Evolutionary conservation across 35 echinoderm and acorn worm species (phyloP).

Genomic region (Eucidaris tribuloides): DNA sequence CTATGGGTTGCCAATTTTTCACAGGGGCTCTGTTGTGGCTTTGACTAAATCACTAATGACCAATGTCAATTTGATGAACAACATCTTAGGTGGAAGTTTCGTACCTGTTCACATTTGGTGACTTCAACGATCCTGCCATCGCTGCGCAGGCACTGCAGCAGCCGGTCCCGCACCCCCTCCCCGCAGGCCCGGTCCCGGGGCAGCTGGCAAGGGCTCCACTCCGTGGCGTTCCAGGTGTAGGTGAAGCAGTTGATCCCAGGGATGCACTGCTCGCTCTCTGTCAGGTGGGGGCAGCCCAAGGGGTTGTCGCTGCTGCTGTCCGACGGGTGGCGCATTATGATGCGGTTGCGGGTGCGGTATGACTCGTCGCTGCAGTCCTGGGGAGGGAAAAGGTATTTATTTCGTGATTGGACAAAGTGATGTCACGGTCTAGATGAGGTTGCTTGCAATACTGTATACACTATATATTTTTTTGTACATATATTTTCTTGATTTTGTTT

Average conservation of each 20-base stretch:
- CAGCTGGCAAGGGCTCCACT: conserved; percentile 71
- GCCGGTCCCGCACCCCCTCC: conserved; percentile 32
- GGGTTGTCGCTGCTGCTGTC: background rate
- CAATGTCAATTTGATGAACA: no score
- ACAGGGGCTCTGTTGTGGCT: no score
- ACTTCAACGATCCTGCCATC: conserved; percentile 48
- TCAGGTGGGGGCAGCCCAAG: conserved; percentile 21
- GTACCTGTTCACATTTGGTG: conserved; percentile 74
- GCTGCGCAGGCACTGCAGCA: conserved; percentile 50
- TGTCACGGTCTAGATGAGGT: no score
- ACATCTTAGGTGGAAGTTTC: background rate
- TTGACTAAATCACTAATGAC: no score
- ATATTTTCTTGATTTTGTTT: no score
- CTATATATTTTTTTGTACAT: no score
- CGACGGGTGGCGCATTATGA: conserved; percentile 49
- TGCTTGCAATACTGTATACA: no score
- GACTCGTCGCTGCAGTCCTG: conserved; percentile 52
- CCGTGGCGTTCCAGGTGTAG: conserved; percentile 66
- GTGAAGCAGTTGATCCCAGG: conserved; percentile 58
- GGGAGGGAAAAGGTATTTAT: background rate
- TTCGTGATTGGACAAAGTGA: no score
- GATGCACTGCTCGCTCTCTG: conserved; percentile 54
- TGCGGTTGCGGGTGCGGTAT: conserved; percentile 45
- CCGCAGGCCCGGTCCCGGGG: conserved; percentile 54
- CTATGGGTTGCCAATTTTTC: no score